Conservation (phyloP, 2,797 vertebrate genomes). For the Muraenolepis orangiensis region DNA sequence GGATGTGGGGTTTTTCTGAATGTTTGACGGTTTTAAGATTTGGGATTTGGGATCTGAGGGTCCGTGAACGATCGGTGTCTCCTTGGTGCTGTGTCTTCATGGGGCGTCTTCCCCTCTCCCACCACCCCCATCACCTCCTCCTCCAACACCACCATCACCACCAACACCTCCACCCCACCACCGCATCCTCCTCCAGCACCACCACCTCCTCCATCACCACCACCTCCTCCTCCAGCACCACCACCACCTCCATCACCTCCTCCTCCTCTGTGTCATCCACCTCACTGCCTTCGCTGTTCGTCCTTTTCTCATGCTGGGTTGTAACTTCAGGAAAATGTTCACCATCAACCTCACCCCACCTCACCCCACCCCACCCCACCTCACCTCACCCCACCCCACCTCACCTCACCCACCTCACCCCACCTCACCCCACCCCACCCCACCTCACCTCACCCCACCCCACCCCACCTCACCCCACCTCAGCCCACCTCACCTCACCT, state of each 20-base stretch:
- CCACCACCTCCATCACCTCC: background rate
- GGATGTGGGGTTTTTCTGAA: background rate
- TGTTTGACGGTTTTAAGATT: background rate
- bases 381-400: no score
- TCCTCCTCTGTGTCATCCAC: slow-evolving; percentile 27
- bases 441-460: background rate
- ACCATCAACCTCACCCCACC: slow-evolving; percentile 64
- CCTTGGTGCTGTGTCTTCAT: background rate
- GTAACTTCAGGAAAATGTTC: slow-evolving; percentile 69
- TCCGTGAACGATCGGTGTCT: background rate
- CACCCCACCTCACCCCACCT: slow-evolving; percentile 5
- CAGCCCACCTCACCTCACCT: no score
- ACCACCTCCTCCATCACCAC: slow-evolving; percentile 9
- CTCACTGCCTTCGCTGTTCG: slow-evolving; percentile 59
- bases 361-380: no score
- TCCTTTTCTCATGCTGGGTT: slow-evolving; percentile 71
- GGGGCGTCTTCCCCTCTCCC: background rate
- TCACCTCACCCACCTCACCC: background rate
- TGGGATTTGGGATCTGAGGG: background rate
- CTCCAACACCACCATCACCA: background rate
- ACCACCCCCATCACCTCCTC: background rate
- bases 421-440: background rate
- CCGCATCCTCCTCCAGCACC: no score
- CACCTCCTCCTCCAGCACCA: slow-evolving; percentile 39
- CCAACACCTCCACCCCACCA: background rate